Percentiles rank a stretch among this genome's conserved stretches.
Evolutionary conservation across 2,797 vertebrate genomes (phyloP).

Genomic region (Acanthurus leucopareius): DNA sequence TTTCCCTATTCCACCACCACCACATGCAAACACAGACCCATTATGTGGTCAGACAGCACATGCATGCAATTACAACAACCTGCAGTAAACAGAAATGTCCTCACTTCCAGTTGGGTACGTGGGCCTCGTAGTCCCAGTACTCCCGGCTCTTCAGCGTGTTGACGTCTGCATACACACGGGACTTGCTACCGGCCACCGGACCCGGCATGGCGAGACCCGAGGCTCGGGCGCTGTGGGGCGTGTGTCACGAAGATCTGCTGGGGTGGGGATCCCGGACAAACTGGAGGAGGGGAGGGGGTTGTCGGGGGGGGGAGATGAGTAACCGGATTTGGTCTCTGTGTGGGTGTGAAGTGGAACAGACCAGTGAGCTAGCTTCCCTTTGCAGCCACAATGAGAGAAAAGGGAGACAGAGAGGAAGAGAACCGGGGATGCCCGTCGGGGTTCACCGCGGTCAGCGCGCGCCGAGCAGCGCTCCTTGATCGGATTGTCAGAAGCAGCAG

Average conservation of each 20-base stretch:
- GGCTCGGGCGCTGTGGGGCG: conserved; percentile 72
- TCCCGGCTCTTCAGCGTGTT: conserved; percentile 98
- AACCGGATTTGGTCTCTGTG: conserved; percentile 9
- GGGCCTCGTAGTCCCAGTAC: conserved; percentile 98
- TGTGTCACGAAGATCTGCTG: conserved; percentile 57
- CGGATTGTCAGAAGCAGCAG: conserved; percentile 66
- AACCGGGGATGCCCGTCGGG: conserved; percentile 11
- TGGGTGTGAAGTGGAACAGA: conserved; percentile 35
- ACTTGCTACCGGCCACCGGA: conserved; percentile 96
- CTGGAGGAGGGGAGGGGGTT: not conserved
- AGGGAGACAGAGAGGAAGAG: not conserved
- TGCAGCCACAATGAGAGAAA: conserved; percentile 2
- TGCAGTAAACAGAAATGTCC: conserved; percentile 53
- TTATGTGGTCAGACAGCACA: conserved; percentile 18
- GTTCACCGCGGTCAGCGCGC: conserved; percentile 28
- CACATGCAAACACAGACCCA: not conserved
- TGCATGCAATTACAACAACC: conserved; percentile 17
- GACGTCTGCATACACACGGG: conserved; percentile 97
- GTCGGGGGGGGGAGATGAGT: not conserved
- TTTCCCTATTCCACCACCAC: conserved; percentile 1
- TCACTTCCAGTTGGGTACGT: conserved; percentile 98
- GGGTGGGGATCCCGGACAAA: conserved; percentile 16
- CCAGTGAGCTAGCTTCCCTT: conserved; percentile 30
- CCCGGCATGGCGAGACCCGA: conserved; percentile 96
- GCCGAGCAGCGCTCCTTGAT: conserved; percentile 52